phyloP scores from a whole-genome alignment of 1,140 invertebrate species.

The Stenopsyche tienmushanensis region DNA sequence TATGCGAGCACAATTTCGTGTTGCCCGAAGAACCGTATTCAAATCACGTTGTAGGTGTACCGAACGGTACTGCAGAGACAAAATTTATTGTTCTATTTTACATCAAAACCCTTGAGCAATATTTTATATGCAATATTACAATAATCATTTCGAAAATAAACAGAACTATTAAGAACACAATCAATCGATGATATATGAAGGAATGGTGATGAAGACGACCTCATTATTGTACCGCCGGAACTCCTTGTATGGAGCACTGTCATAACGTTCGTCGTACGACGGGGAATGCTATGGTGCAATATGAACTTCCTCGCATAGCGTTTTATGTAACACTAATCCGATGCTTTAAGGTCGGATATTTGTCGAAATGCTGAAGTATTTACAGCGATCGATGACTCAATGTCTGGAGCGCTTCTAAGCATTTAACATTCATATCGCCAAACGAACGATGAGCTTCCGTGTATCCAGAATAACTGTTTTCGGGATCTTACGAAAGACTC shows the following conservation, averaged over 20 bases:
- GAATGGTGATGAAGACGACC: no score
- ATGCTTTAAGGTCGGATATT: no score
- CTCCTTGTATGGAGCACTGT: no score
- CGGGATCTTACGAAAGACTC: constrained; percentile 10
- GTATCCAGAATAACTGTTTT: constrained; percentile 17
- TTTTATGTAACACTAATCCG: no score
- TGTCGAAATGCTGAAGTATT: no score
- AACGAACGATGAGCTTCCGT: constrained; percentile 12
- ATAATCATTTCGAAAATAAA: background rate
- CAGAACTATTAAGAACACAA: no score
- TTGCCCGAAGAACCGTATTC: constrained; percentile 14
- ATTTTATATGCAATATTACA: constrained; percentile 1
- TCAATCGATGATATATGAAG: no score
- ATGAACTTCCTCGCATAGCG: no score
- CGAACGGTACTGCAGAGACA: constrained; percentile 24
- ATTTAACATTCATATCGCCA: constrained; percentile 7
- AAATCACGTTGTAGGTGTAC: constrained; percentile 32
- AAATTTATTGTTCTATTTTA: constrained; percentile 16
- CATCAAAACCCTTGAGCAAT: background rate
- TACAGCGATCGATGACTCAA: constrained; percentile 17
- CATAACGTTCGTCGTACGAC: no score
- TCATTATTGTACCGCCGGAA: no score
- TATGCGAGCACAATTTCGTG: background rate
- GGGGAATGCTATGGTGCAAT: no score
- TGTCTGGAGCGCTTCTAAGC: background rate